Percentiles rank a stretch among this genome's conserved stretches.
Conservation (phyloP, 2,888 invertebrate genomes). For the Laothoe populi region DNA sequence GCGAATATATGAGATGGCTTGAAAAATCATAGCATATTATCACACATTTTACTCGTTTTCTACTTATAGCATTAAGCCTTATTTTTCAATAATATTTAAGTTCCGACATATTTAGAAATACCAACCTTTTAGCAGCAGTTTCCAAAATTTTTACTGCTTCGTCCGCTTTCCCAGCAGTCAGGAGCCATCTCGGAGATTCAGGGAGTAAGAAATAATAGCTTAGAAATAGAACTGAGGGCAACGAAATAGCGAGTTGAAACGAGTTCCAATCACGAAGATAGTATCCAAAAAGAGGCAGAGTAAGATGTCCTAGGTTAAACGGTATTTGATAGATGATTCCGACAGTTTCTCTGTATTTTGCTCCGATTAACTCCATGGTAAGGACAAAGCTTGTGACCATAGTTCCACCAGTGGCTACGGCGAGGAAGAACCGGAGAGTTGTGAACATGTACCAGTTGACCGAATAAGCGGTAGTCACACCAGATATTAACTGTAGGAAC, state of each 20-base stretch:
- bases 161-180: conserved; percentile 88
- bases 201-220: conserved; percentile 90
- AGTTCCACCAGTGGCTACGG: conserved; percentile 91
- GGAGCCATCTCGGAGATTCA: conserved; percentile 93
- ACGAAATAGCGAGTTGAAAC: conserved; percentile 87
- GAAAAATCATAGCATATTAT: neutral
- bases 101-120: conserved; percentile 1
- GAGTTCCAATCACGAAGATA: conserved; percentile 87
- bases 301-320: conserved; percentile 88
- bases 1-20: neutral
- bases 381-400: conserved; percentile 92
- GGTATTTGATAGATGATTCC: conserved; percentile 89
- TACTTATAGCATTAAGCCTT: no score
- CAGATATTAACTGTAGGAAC: conserved; percentile 88
- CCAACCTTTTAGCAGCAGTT: conserved; percentile 85
- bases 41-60: no score
- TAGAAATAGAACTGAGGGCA: conserved; percentile 86
- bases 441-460: conserved; percentile 88
- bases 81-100: no score
- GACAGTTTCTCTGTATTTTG: conserved; percentile 87
- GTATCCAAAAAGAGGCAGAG: conserved; percentile 86
- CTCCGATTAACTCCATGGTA: conserved; percentile 88
- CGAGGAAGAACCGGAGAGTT: conserved; percentile 88
- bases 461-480: conserved; percentile 88
- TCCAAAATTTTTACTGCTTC: conserved; percentile 87